Base-by-base conservation (phyloP, 1,140 invertebrate genomes). In the Calliphora vicina region DNA sequence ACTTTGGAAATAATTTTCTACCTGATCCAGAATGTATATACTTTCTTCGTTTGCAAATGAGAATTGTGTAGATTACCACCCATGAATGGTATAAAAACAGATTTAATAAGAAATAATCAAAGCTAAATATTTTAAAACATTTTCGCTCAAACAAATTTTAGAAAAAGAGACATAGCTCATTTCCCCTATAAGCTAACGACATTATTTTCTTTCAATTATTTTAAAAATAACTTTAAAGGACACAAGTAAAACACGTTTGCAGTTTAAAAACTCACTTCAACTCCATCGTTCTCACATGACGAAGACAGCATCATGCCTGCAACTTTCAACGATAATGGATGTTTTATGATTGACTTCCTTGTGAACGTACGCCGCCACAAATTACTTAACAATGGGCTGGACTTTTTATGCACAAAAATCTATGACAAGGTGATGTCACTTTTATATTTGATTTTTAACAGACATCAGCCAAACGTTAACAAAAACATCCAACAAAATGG, bases 301-400 rank as follows among this genome's bases (percentile, higher is more conserved):
- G 9, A 17, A 17, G 1, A 61, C 17, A n/a, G 50, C 50, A 13
- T 61, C 13, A n/a, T 43, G 42, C 42, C 42, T 12, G 5, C 42
- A 43, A 43, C 17, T 61, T 1, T 13, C 9, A 67, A 17, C 15
- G 71, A 73, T 29, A 76, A 35, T 76, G n/a, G 73, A 42, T 42
- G 20, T 42, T 76, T 78, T 78, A 78, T 78, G 74, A 43, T 23
- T 20, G 20, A 78, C 42, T 45, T 78, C 74, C 74, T n/a, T 78
- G n/a, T 43, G 35, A 26, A 23, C 74, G n/a, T 23, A 78, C 27
- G 74, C 74, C 27, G 74, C 74, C 74, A 45, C 74, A 78, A 78
- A 78, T 78, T 78, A 26, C 20, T 25, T 78, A 78, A 45, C 74
- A 78, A 78, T 78, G 74, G 35, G 23, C 35, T 23, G 42, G 23